These are phyloP conservation scores for Zoroaster sp. DNA, from an alignment of 53 echinoderm and acorn worm species.

Conservation along the genomic window DNA sequence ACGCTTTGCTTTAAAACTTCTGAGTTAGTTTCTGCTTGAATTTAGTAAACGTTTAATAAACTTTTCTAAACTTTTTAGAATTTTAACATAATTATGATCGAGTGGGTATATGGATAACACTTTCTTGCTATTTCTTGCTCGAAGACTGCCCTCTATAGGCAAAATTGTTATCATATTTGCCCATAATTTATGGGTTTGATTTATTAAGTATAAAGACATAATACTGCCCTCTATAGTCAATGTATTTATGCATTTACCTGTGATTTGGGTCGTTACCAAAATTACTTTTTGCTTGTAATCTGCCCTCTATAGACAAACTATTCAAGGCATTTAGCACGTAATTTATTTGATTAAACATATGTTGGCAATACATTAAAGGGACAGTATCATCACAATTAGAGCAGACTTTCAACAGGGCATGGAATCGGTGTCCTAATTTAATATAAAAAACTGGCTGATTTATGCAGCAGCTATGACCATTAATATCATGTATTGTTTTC, in stretches of 20 bases:
- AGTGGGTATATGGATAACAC: no score
- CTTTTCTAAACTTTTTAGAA: no score
- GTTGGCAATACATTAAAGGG: neutral
- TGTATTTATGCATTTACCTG: neutral
- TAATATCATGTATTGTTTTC: neutral
- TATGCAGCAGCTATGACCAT: neutral
- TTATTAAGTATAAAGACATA: neutral
- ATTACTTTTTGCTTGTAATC: neutral
- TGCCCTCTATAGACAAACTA: neutral
- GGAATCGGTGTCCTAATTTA: no score
- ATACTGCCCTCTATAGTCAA: neutral
- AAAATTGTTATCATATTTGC: no score
- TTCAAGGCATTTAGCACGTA: neutral
- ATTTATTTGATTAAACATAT: neutral
- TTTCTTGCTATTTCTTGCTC: neutral
- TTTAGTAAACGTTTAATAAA: no score
- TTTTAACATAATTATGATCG: no score
- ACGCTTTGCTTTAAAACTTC: no score
- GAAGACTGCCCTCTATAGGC: no score
- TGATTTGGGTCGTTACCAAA: neutral
- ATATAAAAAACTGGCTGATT: neutral
- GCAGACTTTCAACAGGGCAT: no score
- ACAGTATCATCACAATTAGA: no score
- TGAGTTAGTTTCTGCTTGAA: no score
- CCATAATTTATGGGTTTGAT: neutral